Percentiles rank a stretch among this genome's conserved stretches.
These are phyloP conservation scores for Sarcoramphus papa DNA, from an alignment of 2,797 vertebrate genomes.

Conservation along the genomic window DNA sequence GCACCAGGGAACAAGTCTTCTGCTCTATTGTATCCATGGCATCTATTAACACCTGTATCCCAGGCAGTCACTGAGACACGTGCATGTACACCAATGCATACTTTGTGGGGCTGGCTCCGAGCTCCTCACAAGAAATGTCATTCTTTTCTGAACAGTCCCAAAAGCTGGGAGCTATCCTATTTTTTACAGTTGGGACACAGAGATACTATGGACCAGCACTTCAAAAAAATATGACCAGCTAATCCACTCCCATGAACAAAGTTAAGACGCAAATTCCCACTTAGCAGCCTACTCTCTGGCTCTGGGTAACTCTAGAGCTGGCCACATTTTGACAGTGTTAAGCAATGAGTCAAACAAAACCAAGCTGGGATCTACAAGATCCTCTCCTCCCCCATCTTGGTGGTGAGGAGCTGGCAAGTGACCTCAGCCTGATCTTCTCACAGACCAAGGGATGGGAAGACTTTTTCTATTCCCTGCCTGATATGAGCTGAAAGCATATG, in stretches of 20 bases:
- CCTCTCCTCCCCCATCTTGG: not conserved
- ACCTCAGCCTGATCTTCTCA: not conserved
- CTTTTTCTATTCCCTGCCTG: not conserved
- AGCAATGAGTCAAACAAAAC: not conserved
- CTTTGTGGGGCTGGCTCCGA: not conserved
- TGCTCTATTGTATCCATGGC: not conserved
- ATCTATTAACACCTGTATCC: not conserved
- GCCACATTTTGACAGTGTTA: not conserved
- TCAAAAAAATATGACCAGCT: not conserved
- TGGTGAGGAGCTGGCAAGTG: not conserved
- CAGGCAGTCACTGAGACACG: not conserved
- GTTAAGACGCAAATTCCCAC: not conserved
- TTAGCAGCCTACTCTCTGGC: not conserved
- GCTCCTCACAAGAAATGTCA: not conserved
- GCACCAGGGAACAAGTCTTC: not conserved
- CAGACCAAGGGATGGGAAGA: not conserved
- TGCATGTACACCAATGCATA: not conserved
- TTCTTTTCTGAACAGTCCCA: not conserved
- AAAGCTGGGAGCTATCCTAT: not conserved
- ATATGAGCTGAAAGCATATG: not conserved
- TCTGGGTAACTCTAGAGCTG: not conserved
- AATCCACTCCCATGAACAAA: not conserved
- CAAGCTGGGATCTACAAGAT: not conserved
- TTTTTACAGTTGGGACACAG: not conserved
- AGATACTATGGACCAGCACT: not conserved